Evolutionary conservation across 1,140 invertebrate species (phyloP), one percentile per base, ranked within the genome.

Genomic region (Cyphomyrmex costatus): DNA sequence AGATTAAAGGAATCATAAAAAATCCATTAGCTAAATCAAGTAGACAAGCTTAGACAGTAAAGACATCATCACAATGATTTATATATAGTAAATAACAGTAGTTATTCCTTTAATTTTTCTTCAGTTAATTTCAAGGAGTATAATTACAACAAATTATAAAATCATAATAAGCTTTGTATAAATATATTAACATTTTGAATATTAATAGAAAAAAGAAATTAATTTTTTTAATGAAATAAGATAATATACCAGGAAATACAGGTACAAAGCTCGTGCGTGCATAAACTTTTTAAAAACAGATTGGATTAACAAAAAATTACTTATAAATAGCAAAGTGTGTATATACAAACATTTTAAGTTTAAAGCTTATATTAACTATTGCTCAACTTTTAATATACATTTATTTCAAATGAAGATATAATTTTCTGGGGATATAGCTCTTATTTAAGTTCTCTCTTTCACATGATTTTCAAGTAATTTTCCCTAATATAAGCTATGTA

Each of bases 211-310:
- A 30, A 53, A 2, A 71, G n/a, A 30, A 51, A 19, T 73, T n/a
- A n/a, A 71, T 30, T 19, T 73, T 56, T 74, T 58, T 36, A 58
- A 56, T n/a, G 49, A 58, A 74, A 74, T 42, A 42, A 42, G 10
- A 7, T 8, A 6, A 10, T 21, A 10, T 70, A 24, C 4, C 19
- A 2, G 16, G 24, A 51, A 71, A 49, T 8, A 14, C 27, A 30
- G 30, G 3, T 53, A 21, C 19, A 46, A 68, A 68, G 14, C 4
- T n/a, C 1, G 10, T 24, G 68, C 30, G 4, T 24, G 42, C 30
- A 73, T 53, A 7, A 73, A 53, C 2, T 53, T 1, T 53, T 1
- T 27, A 73, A 73, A 49, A 30, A 30, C 21, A 19, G 0, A 73
- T 53, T 73, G 19, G 24, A n/a, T 71, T 71, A 71, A 51, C 10